Conservation (phyloP, 2,113 vertebrate genomes). For the Pseudorasbora parva region DNA sequence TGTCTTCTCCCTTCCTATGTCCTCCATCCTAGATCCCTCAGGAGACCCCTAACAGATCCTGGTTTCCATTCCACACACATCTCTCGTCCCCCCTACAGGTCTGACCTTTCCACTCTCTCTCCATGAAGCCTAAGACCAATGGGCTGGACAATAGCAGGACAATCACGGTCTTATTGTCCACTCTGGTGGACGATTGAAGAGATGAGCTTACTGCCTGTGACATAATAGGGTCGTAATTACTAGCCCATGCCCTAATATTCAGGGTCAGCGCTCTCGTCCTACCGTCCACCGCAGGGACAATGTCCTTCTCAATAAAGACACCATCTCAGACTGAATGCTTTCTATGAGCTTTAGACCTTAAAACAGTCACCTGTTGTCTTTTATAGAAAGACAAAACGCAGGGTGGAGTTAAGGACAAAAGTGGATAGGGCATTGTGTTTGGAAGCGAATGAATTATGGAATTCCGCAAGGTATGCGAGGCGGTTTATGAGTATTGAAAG, state of each 20-base stretch:
- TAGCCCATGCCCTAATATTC: conserved; percentile 48
- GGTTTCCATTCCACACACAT: conserved; percentile 35
- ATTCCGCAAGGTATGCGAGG: background rate
- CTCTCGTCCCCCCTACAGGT: background rate
- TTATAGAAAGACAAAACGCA: background rate
- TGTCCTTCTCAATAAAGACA: conserved; percentile 29
- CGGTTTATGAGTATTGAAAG: conserved; percentile 16
- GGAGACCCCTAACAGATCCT: conserved; percentile 38
- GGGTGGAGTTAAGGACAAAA: conserved; percentile 38
- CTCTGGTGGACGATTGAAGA: conserved; percentile 29
- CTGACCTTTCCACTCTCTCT: conserved; percentile 29
- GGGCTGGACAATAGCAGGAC: conserved; percentile 32
- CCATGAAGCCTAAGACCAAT: conserved; percentile 34
- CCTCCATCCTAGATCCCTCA: background rate
- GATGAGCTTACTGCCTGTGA: conserved; percentile 39
- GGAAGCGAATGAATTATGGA: conserved; percentile 8
- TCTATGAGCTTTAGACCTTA: conserved; percentile 25
- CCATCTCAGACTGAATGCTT: conserved; percentile 13
- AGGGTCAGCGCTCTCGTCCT: conserved; percentile 50
- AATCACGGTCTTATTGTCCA: conserved; percentile 27
- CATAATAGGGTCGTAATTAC: conserved; percentile 56
- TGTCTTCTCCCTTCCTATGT: conserved; percentile 24
- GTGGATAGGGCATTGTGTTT: conserved; percentile 18
- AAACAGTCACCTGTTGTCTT: conserved; percentile 47
- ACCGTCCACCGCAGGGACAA: conserved; percentile 20